Base-by-base conservation (phyloP, 1,140 invertebrate genomes). In the Probaryconus sp. region DNA sequence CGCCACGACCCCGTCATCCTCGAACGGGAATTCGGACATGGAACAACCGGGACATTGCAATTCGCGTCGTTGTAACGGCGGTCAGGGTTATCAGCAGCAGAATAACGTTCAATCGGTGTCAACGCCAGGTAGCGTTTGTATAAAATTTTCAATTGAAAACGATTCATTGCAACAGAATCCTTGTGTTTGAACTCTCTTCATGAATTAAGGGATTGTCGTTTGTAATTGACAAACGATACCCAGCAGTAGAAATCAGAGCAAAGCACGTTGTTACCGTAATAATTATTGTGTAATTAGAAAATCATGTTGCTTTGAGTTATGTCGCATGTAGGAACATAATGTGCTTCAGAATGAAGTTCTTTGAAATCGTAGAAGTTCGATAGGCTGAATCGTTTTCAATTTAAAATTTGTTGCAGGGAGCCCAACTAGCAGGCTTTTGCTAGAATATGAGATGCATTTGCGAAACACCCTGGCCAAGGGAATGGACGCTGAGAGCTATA, bases 391-490 rank as follows among this genome's bases (percentile, higher is more conserved):
- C 60, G 60, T 73, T 73, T 73, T 73, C 61, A 65, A 65, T 65
- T 65, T 60, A 37, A 67, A 58, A 61, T 73, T 65, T 73, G 69
- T 73, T 73, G 24, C 69, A 73, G 69, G 70, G 61, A 96, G 95
- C 9, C 95, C 96, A 5, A 96, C 95, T 6, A 95, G 94, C 50
- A 89, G 95, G 24, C 89, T 97, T 0, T 89, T 97, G 3, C 90
- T 97, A 47, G 96, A 98, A 88, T 97, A 98, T 86, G 97, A 98
- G 89, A 96, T 97, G 93, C 95, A 97, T 87, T 90, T 98, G 31
- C 89, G 96, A 40, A 98, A 98, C 85, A 96, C 96, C 1, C 89
- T 98, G 63, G 96, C 95, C 76, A 96, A 97, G 84, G 96, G 96
- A 68, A 96, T 97, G 94, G 96, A 97, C 81, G 96, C 96, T 31